Conservation (phyloP, 2,113 vertebrate genomes). For the Limanda limanda region DNA sequence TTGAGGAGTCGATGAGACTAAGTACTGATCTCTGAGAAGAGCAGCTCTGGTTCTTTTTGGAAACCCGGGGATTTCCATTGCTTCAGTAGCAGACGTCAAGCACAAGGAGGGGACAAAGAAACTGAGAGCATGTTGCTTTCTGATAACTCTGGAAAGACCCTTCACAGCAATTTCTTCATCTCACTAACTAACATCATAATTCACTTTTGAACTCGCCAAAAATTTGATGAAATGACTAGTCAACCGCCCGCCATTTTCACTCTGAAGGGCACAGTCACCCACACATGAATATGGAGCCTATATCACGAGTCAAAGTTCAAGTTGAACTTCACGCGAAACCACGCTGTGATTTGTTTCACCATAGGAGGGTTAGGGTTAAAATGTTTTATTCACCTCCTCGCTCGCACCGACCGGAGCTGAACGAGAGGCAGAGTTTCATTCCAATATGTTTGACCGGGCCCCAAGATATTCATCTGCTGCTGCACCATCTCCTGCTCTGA, state of each 20-base stretch:
- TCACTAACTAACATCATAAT: slow-evolving; percentile 19
- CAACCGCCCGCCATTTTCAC: neutral
- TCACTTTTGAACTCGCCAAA: slow-evolving; percentile 11
- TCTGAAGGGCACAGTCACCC: neutral
- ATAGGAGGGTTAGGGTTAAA: too few relatives aligned
- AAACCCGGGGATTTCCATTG: slow-evolving; percentile 72
- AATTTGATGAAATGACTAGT: slow-evolving; percentile 3
- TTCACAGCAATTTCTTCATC: slow-evolving; percentile 42
- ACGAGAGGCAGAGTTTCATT: too few relatives aligned
- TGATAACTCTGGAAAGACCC: slow-evolving; percentile 67
- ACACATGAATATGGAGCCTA: too few relatives aligned
- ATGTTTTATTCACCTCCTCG: too few relatives aligned
- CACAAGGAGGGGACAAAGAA: slow-evolving; percentile 39
- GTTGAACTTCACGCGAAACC: too few relatives aligned
- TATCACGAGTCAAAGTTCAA: too few relatives aligned
- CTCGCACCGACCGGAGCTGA: too few relatives aligned
- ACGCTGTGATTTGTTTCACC: too few relatives aligned
- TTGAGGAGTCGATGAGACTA: slow-evolving; percentile 56
- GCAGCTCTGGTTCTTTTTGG: slow-evolving; percentile 54
- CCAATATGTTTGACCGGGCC: too few relatives aligned
- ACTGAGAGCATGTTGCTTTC: slow-evolving; percentile 43
- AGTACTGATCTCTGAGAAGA: slow-evolving; percentile 45
- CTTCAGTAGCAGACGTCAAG: slow-evolving; percentile 11
- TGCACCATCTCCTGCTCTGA: too few relatives aligned
- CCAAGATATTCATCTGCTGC: too few relatives aligned